Base-by-base conservation (phyloP, 2,113 vertebrate species). In the Tetraodon nigroviridis region DNA sequence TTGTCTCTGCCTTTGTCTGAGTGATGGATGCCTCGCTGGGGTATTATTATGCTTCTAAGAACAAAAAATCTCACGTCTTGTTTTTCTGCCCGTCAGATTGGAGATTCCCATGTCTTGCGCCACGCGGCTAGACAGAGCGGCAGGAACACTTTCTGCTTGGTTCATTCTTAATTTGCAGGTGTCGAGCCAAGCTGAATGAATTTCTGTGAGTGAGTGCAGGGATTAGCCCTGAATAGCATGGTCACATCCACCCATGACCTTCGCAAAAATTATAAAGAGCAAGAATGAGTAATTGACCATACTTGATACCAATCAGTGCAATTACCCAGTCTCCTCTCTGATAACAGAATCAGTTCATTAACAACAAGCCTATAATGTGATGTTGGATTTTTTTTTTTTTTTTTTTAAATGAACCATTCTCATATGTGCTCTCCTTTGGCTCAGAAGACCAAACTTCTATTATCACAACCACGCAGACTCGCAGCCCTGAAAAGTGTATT, bases 231-330 rank as follows among this genome's bases (percentile, higher is more conserved):
- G 15, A 16, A 5, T 8, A 46, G 44, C 44, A 2, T 1, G 44
- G 6, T 46, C 14, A 46, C 44, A 16, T 46, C n/a, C 22, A 18
- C 41, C 55, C 57, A 56, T 21, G 7, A 52, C 40, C 11, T 64
- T 32, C 53, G 4, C 46, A 32, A 52, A 32, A 45, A 7, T 29
- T n/a, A 12, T 71, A 56, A 46, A 54, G 14, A 71, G 51, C 52
- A 40, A 77, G 57, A 66, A 41, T 69, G 54, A 69, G 15, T 22
- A 53, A 56, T 73, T 73, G 44, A 78, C 61, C 70, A 48, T 21
- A 37, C 7, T 60, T 32, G 12, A 56, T 51, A 69, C 55, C 37
- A 72, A 15, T 61, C 64, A 66, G n/a, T 17, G 46, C 61, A 67
- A 64, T 71, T 54, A 37, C 11, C 47, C 51, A 56, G 51, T 20